Evolutionary conservation across 2,888 invertebrate genomes (phyloP).

Genomic region (Hemaris fuciformis): DNA sequence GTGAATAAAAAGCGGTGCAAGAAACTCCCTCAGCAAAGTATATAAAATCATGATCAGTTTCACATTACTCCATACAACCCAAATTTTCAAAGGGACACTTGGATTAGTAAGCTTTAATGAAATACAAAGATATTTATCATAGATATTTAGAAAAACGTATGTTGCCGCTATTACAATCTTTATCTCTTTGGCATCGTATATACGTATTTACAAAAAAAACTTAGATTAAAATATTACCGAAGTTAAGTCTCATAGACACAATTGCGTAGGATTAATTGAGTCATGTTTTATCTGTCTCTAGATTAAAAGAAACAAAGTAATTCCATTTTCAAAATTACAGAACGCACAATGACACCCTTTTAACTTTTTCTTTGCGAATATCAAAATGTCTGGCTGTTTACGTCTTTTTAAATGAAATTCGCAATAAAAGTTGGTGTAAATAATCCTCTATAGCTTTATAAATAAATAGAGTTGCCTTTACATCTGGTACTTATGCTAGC

Average conservation of each 20-base stretch:
- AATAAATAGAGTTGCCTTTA: constrained; percentile 46
- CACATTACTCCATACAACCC: too few relatives aligned
- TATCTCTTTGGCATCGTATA: not conserved
- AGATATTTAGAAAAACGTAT: too few relatives aligned
- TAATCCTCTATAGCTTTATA: constrained; percentile 27
- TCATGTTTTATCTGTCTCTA: not conserved
- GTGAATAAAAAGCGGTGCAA: too few relatives aligned
- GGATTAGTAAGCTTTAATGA: too few relatives aligned
- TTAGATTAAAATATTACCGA: too few relatives aligned
- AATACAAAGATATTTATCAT: too few relatives aligned
- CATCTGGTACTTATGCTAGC: constrained; percentile 38
- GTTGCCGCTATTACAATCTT: not conserved
- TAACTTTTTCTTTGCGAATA: not conserved
- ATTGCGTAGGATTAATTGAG: not conserved
- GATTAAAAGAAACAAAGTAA: not conserved
- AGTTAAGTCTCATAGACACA: too few relatives aligned
- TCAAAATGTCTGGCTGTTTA: not conserved
- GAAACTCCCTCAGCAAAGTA: too few relatives aligned
- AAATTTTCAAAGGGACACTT: too few relatives aligned
- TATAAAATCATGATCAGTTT: too few relatives aligned
- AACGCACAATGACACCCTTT: not conserved
- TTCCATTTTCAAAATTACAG: not conserved
- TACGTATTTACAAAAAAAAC: too few relatives aligned
- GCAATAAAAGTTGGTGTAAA: constrained; percentile 24
- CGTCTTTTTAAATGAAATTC: not conserved